Evolutionary conservation across 2,888 invertebrate genomes (phyloP), one percentile per base, ranked within the genome.

Genomic region (Sarcophaga rosellei): DNA sequence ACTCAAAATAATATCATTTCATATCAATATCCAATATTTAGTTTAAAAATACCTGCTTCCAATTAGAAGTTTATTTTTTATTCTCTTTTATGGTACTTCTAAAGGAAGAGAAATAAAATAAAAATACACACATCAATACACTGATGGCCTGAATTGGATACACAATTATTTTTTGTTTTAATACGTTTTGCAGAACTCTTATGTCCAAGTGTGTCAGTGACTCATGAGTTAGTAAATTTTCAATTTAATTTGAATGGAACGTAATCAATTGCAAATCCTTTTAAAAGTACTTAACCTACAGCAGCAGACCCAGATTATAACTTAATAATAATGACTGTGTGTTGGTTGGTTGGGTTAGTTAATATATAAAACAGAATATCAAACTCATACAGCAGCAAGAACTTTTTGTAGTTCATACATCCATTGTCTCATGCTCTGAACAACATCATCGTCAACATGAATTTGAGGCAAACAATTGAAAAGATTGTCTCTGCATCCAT

Each of bases 281-380:
- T 35, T n/a, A 76, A 47, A 66, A 53, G 47, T 72, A 80, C 83
- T 86, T 86, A 86, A 86, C 86, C 86, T 68, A 80, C 12, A 57
- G 21, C n/a, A 45, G 17, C 44, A 72, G 74, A 70, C 70, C 63
- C 61, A 85, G 68, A 62, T 70, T 78, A 15, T 25, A 66, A 59
- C n/a, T n/a, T 25, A 63, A 74, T 21, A 68, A 45, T 59, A 45
- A 44, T 68, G 11, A 69, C 66, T 8, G 3, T 35, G 35, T 8
- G 10, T 35, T 35, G 35, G 35, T 25, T 25, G 25, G 25, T 23
- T 25, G 44, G 57, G 59, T n/a, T 35, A 4, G n/a, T 63, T 4
- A 17, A 45, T 44, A 68, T 45, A 68, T 6, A 17, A 11, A 62
- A 62, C 65, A 72, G 20, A 17, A n/a, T 63, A 44, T 76, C 53